Conservation (phyloP, 2,797 vertebrate genomes). For the Chaunax sp. region DNA sequence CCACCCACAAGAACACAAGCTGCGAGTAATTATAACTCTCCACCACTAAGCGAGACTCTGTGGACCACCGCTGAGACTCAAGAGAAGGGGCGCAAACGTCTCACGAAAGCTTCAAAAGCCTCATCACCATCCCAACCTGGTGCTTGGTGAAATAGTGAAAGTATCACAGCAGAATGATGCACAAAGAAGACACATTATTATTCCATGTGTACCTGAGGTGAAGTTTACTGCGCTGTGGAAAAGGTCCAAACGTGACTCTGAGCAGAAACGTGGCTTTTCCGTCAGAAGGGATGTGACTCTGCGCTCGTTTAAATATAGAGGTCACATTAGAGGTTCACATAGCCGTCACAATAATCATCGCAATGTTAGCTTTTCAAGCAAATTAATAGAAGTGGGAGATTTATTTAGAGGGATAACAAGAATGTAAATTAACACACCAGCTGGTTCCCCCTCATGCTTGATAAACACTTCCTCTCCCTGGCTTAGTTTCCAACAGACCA, state of each 20-base stretch:
- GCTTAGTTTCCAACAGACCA: conserved; percentile 48
- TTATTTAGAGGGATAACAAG: conserved; percentile 13
- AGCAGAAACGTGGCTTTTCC: background rate
- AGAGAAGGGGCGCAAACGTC: conserved; percentile 44
- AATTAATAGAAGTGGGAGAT: conserved; percentile 8
- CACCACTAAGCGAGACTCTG: conserved; percentile 51
- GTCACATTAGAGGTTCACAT: background rate
- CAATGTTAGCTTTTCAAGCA: background rate
- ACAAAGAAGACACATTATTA: background rate
- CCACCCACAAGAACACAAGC: conserved; percentile 62
- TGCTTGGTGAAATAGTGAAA: conserved; percentile 6
- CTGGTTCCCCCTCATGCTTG: conserved; percentile 22
- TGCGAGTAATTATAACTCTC: conserved; percentile 68
- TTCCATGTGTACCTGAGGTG: background rate
- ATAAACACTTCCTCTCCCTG: conserved; percentile 50
- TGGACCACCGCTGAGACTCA: conserved; percentile 37
- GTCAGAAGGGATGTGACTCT: background rate
- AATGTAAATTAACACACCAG: conserved; percentile 39
- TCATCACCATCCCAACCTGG: conserved; percentile 18
- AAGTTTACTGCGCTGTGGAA: background rate
- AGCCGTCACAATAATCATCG: background rate
- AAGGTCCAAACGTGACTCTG: background rate
- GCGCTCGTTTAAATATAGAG: background rate
- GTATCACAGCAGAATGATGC: conserved; percentile 6
- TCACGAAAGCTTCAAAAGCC: conserved; percentile 39